A percentile compares a stretch with the other conserved stretches of the same genome.
These are phyloP conservation scores for Valencia hispanica DNA, from an alignment of 2,797 vertebrate species.

Conservation along the genomic window DNA sequence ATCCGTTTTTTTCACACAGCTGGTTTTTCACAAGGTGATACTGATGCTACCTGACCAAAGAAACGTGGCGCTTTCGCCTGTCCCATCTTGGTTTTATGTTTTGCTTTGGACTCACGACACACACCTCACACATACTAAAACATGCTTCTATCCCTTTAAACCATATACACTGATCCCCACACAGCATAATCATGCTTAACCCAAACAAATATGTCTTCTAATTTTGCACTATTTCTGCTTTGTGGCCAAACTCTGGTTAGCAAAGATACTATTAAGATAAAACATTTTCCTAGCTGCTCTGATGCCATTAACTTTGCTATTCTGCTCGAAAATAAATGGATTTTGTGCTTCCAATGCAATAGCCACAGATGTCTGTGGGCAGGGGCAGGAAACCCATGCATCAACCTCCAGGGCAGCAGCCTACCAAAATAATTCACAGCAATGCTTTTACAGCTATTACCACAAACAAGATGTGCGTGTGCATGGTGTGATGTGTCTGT, in stretches of 20 bases:
- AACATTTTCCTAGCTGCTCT: background rate
- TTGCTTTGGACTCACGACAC: too few species aligned
- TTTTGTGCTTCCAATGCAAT: background rate
- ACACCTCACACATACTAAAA: too few species aligned
- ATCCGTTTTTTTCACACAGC: too few species aligned
- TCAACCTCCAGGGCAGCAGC: background rate
- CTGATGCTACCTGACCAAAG: too few species aligned
- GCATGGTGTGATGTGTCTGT: slow-evolving; percentile 10
- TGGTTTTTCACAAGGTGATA: too few species aligned
- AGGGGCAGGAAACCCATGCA: background rate
- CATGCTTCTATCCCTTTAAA: too few species aligned
- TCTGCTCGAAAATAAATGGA: background rate
- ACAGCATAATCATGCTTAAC: too few species aligned
- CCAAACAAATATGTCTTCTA: background rate
- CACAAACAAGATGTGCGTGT: slow-evolving; percentile 19
- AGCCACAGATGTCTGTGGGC: background rate
- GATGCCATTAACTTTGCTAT: background rate
- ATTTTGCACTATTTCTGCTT: slow-evolving; percentile 3
- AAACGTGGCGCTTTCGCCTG: too few species aligned
- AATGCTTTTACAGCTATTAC: slow-evolving; percentile 51
- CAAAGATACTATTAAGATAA: background rate
- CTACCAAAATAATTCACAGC: background rate
- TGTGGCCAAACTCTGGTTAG: background rate
- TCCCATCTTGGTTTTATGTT: too few species aligned
- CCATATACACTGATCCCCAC: too few species aligned